phyloP scores from a whole-genome alignment of 2,888 invertebrate genomes.

The Polydrusus pterygomalis region DNA sequence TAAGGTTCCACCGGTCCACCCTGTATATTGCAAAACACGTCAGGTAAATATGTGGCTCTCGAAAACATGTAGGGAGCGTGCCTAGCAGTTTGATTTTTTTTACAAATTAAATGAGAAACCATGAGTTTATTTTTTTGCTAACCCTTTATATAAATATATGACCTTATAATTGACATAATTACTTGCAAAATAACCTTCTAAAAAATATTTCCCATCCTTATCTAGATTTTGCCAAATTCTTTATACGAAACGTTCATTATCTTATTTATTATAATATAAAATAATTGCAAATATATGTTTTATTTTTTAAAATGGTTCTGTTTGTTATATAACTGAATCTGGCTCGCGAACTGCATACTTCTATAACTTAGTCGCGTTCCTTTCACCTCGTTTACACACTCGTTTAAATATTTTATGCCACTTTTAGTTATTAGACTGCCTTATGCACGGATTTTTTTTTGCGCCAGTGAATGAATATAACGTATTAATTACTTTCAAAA shows the following conservation, averaged over 20 bases:
- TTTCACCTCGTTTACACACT: constrained; percentile 40
- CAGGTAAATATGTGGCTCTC: too few species aligned
- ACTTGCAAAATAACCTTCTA: neutral
- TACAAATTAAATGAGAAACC: too few species aligned
- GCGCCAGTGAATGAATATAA: neutral
- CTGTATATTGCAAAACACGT: too few species aligned
- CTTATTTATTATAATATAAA: constrained; percentile 7
- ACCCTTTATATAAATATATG: neutral
- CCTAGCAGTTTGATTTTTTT: too few species aligned
- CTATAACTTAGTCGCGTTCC: constrained; percentile 28
- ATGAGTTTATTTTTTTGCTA: neutral
- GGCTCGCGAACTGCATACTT: constrained; percentile 30
- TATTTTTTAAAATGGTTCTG: constrained; percentile 24
- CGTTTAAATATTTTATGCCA: constrained; percentile 21
- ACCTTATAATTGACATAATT: neutral
- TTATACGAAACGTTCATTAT: constrained; percentile 10
- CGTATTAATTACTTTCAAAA: neutral
- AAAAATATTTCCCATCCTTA: neutral
- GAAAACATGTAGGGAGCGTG: too few species aligned
- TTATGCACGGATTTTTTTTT: neutral
- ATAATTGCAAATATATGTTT: constrained; percentile 23
- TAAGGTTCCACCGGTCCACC: too few species aligned
- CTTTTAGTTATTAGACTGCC: neutral
- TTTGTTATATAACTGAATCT: constrained; percentile 39
- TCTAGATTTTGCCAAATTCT: neutral